Percentiles rank a stretch among this genome's conserved stretches.
Evolutionary conservation across 53 echinoderm and acorn worm genomes (phyloP).

Genomic region (Patiria pectinifera): DNA sequence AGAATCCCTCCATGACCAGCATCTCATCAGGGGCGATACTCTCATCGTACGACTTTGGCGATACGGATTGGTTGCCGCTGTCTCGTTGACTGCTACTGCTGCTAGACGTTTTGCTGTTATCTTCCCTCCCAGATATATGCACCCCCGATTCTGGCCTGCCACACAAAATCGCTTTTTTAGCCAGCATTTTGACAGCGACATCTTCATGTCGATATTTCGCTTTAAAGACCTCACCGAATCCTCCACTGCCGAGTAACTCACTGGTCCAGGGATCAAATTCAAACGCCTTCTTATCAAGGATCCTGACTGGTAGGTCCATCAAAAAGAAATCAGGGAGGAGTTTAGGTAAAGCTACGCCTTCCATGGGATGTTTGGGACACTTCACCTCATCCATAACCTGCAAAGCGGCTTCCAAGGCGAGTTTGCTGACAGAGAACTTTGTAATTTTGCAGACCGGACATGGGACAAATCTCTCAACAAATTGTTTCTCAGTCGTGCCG

Average conservation of each 20-base stretch:
- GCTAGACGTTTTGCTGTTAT: not conserved
- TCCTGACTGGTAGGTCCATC: conserved; percentile 66
- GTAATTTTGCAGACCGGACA: conserved; percentile 69
- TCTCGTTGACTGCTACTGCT: not conserved
- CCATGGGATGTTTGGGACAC: conserved; percentile 17
- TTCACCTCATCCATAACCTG: not conserved
- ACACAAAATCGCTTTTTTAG: conserved; percentile 20
- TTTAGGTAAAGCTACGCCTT: conserved; percentile 15
- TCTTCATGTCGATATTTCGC: conserved; percentile 52
- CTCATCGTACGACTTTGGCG: not conserved
- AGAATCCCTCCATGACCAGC: conserved; percentile 64
- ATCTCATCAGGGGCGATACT: not conserved
- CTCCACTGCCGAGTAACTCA: conserved; percentile 70
- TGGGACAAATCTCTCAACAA: conserved; percentile 70
- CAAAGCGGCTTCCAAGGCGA: conserved; percentile 35
- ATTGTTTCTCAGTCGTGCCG: not conserved
- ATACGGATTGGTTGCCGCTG: not conserved
- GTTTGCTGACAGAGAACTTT: conserved; percentile 51
- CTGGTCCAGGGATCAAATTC: conserved; percentile 54
- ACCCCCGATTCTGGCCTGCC: conserved; percentile 4
- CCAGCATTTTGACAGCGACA: conserved; percentile 78
- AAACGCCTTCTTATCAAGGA: conserved; percentile 60
- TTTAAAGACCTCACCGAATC: conserved; percentile 77
- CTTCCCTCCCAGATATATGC: not conserved
- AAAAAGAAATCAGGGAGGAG: conserved; percentile 81